These are phyloP conservation scores for Hydropotes inermis DNA, from an alignment of 2,113 vertebrate genomes.

Conservation along the genomic window DNA sequence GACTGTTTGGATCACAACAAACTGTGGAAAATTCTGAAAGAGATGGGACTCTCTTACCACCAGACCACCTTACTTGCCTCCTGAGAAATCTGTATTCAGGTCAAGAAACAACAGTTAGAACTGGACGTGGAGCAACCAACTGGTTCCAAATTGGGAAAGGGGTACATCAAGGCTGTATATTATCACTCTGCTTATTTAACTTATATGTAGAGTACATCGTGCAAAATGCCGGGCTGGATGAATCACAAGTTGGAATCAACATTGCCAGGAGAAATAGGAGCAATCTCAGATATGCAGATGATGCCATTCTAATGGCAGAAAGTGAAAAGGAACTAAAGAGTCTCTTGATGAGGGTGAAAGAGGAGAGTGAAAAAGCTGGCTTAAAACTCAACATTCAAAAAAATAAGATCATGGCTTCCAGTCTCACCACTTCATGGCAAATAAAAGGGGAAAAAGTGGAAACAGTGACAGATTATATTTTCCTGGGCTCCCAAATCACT, in stretches of 20 bases:
- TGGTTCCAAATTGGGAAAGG: background rate
- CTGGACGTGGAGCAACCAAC: background rate
- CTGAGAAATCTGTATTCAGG: background rate
- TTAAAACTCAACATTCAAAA: background rate
- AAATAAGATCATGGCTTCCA: background rate
- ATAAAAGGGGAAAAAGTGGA: background rate
- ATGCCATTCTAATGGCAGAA: background rate
- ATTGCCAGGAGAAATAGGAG: background rate
- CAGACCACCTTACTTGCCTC: background rate
- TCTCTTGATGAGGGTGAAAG: background rate
- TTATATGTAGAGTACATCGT: background rate
- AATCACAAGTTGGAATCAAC: background rate
- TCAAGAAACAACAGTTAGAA: background rate
- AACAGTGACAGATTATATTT: background rate
- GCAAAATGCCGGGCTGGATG: background rate
- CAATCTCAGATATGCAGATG: background rate
- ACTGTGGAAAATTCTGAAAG: background rate
- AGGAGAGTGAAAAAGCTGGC: background rate
- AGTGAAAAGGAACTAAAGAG: background rate
- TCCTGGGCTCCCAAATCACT: background rate
- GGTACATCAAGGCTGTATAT: background rate
- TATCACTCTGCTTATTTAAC: background rate
- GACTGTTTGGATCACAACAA: background rate
- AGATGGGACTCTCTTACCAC: background rate
- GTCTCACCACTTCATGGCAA: background rate